Evolutionary conservation across 2,797 vertebrate genomes (phyloP).

Genomic region (Notolepis coatsorum): DNA sequence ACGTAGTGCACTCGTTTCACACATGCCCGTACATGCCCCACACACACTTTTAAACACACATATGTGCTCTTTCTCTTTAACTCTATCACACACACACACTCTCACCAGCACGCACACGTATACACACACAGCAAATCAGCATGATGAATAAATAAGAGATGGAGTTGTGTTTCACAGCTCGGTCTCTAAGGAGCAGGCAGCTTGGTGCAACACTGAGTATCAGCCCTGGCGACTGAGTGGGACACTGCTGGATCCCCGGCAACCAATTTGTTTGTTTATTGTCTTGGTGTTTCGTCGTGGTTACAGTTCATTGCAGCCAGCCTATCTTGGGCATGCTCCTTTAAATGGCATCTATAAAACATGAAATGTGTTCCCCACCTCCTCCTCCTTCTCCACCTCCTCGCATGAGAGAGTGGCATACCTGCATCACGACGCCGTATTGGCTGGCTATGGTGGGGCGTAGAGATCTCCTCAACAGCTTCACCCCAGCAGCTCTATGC

Average conservation of each 20-base stretch:
- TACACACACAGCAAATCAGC: conserved; percentile 56
- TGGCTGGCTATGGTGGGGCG: conserved; percentile 43
- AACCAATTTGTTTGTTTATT: conserved; percentile 85
- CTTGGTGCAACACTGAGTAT: conserved; percentile 55
- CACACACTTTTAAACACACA: too few relatives aligned
- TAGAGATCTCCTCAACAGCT: conserved; percentile 55
- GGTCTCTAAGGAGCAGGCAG: conserved; percentile 65
- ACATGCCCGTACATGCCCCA: neutral
- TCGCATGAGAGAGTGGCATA: conserved; percentile 57
- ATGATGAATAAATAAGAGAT: conserved; percentile 71
- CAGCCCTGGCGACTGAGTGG: conserved; percentile 55
- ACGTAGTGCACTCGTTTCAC: too few relatives aligned
- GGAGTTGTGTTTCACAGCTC: conserved; percentile 68
- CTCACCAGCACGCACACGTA: conserved; percentile 8
- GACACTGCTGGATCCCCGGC: conserved; percentile 76
- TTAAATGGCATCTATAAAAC: conserved; percentile 85
- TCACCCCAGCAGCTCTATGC: conserved; percentile 54
- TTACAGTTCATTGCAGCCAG: conserved; percentile 81
- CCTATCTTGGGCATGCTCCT: conserved; percentile 72
- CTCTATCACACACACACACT: neutral
- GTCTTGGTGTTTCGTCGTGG: conserved; percentile 80
- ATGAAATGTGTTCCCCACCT: conserved; percentile 49
- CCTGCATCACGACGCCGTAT: conserved; percentile 55
- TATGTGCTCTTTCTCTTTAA: too few relatives aligned
- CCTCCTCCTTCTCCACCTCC: conserved; percentile 38